Base-by-base conservation (phyloP, 2,888 invertebrate genomes). In the Spilarctia lutea region DNA sequence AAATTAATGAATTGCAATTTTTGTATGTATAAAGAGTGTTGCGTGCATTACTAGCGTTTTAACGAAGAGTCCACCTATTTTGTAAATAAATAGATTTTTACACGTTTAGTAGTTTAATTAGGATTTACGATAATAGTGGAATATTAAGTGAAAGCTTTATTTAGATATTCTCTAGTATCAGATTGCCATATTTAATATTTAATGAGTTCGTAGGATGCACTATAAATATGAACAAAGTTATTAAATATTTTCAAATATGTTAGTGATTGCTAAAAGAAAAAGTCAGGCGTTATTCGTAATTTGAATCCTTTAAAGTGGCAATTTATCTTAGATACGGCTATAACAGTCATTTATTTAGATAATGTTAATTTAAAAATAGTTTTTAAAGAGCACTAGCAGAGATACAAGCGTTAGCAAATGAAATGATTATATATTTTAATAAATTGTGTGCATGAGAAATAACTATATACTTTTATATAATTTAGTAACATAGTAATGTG, bases 1-100 rank as follows among this genome's bases (percentile, higher is more conserved):
- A 48, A 71, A 79, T 65, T 76, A 74, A 77, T 77, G 71, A 76
- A 69, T 68, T 73, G 45, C 72, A 75, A 83, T 81, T 77, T 82
- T 83, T 81, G 77, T 82, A 81, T 91, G 88, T 90, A 91, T 81
- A 89, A 87, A 91, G 87, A 89, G 91, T 91, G 90, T 91, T 91
- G 94, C 90, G 94, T 94, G 94, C 85, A 89, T 92, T 93, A 90
- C 91, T 91, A 91, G 89, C 89, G 91, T 93, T 94, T 91, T 92
- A 93, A 94, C 94, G 95, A 96, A 96, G 92, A 94, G 93, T 94
- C 95, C 95, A 96, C 95, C 95, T 95, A 94, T 94, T 94, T 94
- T 95, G 95, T 95, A 95, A 94, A 94, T 95, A 94, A 89, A 91
- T 93, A 93, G 93, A 92, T 91, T 95, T 95, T 94, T 94, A 95